A percentile compares a stretch with the other conserved stretches of the same genome.
These are phyloP conservation scores for Oscheius sp. DNA, from an alignment of 2,888 invertebrate genomes.

Conservation along the genomic window DNA sequence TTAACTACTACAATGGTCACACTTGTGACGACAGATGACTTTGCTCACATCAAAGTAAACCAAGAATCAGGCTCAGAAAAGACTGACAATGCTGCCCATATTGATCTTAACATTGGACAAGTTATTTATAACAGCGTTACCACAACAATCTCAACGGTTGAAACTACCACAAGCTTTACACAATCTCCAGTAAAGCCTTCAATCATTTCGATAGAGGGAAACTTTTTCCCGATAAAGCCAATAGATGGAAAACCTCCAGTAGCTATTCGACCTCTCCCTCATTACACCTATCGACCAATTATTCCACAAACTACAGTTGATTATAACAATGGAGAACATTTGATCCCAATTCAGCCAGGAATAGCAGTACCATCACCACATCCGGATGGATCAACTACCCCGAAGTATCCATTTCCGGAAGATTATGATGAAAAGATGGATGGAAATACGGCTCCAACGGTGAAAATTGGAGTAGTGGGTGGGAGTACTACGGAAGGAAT, in stretches of 20 bases:
- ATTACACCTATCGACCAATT: constrained; percentile 5
- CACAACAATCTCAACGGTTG: not conserved
- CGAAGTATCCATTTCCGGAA: not conserved
- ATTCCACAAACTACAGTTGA: not conserved
- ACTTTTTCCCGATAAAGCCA: constrained; percentile 17
- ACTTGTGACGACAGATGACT: not conserved
- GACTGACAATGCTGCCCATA: not conserved
- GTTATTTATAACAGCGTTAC: not conserved
- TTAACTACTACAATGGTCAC: not conserved
- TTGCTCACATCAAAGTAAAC: constrained; percentile 16
- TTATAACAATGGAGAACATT: not conserved
- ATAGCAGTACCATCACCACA: constrained; percentile 5
- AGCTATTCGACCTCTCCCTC: constrained; percentile 9
- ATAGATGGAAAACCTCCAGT: too few species aligned
- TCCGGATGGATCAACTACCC: not conserved
- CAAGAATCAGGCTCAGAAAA: not conserved
- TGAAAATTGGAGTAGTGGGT: not conserved
- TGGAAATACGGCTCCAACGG: not conserved
- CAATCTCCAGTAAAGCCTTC: not conserved
- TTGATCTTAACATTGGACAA: constrained; percentile 7
- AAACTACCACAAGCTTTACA: too few species aligned
- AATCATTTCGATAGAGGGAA: not conserved
- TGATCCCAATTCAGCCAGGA: constrained; percentile 20
- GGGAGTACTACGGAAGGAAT: not conserved
- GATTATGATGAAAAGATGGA: constrained; percentile 9